Evolutionary conservation across 2,113 vertebrate genomes (phyloP), one percentile per base, ranked within the genome.

Genomic region (Mellivora capensis): DNA sequence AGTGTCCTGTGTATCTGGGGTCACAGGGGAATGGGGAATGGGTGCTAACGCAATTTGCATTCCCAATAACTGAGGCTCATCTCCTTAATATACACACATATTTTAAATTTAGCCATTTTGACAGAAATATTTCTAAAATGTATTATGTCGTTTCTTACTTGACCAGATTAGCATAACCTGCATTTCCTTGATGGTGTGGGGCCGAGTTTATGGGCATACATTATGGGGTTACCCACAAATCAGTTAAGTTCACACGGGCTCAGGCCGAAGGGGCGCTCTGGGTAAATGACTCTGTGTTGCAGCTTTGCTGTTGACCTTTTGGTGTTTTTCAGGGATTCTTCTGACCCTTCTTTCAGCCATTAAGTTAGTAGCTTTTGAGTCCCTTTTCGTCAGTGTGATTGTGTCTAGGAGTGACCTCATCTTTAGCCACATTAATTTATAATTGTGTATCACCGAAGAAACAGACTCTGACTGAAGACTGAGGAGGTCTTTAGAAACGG

Each of bases 101-200:
- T 54, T 47, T 86, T 77, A 67, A 84, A 37, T 49, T 87, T n/a
- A 85, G 88, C 81, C 85, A 71, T 85, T 93, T 79, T 59, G 72
- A 82, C 47, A 96, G 87, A 84, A 34, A 52, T 49, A 90, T 69
- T 80, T 85, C 88, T 91, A 80, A 95, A 96, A 96, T 44, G 90
- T 74, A 87, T 77, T n/a, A 91, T 54, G 39, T 93, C 23, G 62
- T 69, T 74, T 90, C 93, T 88, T 87, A 87, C n/a, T 95, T 86
- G 85, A 83, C 10, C 82, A 76, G 61, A 54, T 31, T 31, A n/a
- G 85, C 27, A 90, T 2, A 91, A 23, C 15, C 8, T 88, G 64
- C 85, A 47, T 54, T 81, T 76, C 82, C 59, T 18, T 44, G 94
- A 57, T 47, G 88, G 71, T 29, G n/a, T 10, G 1, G 47, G 91